Evolutionary conservation across 2,113 vertebrate genomes (phyloP).

Genomic region (Notarius lentiginosus): DNA sequence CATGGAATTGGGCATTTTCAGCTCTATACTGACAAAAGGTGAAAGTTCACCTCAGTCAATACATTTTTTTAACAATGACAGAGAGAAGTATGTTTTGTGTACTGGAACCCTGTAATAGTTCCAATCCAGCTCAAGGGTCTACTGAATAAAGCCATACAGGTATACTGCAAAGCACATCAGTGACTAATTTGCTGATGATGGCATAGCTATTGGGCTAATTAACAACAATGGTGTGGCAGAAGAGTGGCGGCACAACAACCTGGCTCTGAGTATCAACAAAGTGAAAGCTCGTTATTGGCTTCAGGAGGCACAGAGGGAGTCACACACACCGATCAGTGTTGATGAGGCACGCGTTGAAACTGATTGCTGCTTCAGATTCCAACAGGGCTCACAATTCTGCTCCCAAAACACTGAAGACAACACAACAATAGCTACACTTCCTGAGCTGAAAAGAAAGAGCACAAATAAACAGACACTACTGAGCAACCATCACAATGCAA

Average conservation of each 20-base stretch:
- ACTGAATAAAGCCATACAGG: slow-evolving; percentile 4
- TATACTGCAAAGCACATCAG: slow-evolving; percentile 29
- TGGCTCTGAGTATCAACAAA: slow-evolving; percentile 34
- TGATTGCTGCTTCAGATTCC: slow-evolving; percentile 39
- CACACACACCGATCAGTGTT: slow-evolving; percentile 26
- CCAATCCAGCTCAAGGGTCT: not conserved
- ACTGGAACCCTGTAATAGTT: not conserved
- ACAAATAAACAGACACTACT: slow-evolving; percentile 15
- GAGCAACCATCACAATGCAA: slow-evolving; percentile 12
- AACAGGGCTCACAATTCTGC: not conserved
- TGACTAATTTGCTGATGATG: slow-evolving; percentile 33
- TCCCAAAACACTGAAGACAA: slow-evolving; percentile 27
- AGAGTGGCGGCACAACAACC: slow-evolving; percentile 22
- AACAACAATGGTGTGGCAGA: slow-evolving; percentile 31
- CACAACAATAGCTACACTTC: not conserved
- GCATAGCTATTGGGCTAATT: slow-evolving; percentile 37
- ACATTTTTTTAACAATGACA: slow-evolving; percentile 34
- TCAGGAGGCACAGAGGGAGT: slow-evolving; percentile 40
- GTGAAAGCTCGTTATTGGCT: slow-evolving; percentile 35
- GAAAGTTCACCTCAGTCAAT: slow-evolving; percentile 12
- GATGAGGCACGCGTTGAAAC: slow-evolving; percentile 32
- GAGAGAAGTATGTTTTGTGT: slow-evolving; percentile 6
- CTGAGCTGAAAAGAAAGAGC: not conserved
- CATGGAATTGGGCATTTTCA: not conserved
- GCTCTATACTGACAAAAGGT: slow-evolving; percentile 4